Conservation (phyloP, 2,113 vertebrate species). For the human (Homo sapiens) region DNA sequence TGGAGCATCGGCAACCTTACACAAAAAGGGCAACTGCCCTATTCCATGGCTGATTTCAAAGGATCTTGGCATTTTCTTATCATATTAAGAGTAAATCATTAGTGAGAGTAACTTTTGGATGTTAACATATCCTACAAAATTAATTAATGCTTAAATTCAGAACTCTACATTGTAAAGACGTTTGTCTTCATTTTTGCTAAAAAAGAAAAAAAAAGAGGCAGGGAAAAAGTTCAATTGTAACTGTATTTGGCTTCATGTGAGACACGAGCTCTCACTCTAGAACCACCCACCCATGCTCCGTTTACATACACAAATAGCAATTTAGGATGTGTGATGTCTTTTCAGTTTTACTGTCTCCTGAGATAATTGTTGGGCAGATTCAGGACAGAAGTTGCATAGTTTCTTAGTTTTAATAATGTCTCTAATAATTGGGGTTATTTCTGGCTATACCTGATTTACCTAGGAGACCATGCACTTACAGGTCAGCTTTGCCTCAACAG, state of each 20-base stretch:
- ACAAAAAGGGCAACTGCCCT: conserved; percentile 33
- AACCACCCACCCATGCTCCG: not conserved
- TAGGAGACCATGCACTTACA: not conserved
- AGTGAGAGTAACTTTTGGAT: conserved; percentile 53
- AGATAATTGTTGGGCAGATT: not conserved
- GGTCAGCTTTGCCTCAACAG: not conserved
- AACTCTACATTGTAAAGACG: not conserved
- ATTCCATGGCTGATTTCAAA: conserved; percentile 31
- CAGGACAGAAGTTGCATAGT: not conserved
- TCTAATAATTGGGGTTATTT: not conserved
- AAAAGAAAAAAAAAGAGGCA: not conserved
- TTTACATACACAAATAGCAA: not conserved
- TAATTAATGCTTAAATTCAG: conserved; percentile 50
- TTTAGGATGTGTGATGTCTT: not conserved
- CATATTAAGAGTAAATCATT: conserved; percentile 42
- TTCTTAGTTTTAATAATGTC: not conserved
- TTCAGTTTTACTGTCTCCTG: not conserved
- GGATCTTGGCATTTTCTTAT: conserved; percentile 19
- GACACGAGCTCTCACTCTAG: not conserved
- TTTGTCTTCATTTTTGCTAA: not conserved
- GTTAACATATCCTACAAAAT: not conserved
- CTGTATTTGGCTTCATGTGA: not conserved
- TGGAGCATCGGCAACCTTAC: not conserved
- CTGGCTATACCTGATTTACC: not conserved
- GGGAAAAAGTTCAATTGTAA: not conserved